Evolutionary conservation across 2,797 vertebrate genomes (phyloP).

Genomic region (Pantherophis alleghaniensis): DNA sequence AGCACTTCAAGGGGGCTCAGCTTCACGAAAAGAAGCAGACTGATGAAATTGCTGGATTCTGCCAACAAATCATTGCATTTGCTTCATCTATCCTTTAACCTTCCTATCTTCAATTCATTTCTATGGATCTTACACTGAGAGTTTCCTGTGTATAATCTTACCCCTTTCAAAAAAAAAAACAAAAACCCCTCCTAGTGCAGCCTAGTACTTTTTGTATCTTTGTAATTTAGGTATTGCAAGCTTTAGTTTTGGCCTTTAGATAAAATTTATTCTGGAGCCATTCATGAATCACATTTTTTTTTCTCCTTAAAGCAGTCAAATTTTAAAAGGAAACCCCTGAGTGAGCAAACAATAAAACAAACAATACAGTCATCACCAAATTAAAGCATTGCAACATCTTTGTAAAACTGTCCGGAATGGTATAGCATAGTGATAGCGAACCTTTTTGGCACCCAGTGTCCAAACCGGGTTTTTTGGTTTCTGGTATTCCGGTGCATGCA

Average conservation of each 20-base stretch:
- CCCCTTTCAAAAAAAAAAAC: not conserved
- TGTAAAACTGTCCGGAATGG: not conserved
- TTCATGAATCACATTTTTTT: not conserved
- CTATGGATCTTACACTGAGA: not conserved
- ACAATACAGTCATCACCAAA: not conserved
- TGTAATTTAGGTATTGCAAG: not conserved
- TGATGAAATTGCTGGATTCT: slow-evolving; percentile 1
- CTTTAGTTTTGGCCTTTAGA: not conserved
- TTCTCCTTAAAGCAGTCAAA: not conserved
- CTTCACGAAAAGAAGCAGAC: not conserved
- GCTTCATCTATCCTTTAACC: not conserved
- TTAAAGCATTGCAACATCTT: not conserved
- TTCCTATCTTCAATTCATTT: not conserved
- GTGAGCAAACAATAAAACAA: not conserved
- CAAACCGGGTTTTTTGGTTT: no score
- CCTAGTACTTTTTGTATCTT: not conserved
- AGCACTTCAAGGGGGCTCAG: not conserved
- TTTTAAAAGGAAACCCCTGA: not conserved
- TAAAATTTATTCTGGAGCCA: not conserved
- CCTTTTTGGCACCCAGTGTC: no score
- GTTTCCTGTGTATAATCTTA: not conserved
- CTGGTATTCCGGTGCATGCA: no score
- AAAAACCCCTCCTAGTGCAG: no score
- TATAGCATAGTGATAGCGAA: not conserved
- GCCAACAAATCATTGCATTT: not conserved